phyloP scores from a whole-genome alignment of 2,888 invertebrate species.

The Amblyteles armatorius region DNA sequence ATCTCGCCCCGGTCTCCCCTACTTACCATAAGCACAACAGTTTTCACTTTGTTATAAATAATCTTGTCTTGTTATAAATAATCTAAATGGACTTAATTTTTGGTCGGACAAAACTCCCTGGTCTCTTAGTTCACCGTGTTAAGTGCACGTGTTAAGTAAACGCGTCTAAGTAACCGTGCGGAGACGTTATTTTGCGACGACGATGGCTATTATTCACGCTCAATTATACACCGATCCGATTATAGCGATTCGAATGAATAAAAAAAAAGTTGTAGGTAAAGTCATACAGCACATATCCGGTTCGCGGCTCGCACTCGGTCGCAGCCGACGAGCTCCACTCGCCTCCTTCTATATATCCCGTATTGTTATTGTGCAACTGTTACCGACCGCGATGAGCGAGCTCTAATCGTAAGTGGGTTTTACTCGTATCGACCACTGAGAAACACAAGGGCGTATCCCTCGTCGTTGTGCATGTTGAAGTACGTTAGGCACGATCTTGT shows the following conservation, averaged over 20 bases:
- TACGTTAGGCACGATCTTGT: not conserved
- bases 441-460: not conserved
- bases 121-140: not conserved
- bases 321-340: slow-evolving; percentile 4
- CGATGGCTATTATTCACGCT: slow-evolving; percentile 14
- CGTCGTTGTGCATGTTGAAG: not conserved
- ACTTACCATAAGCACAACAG: not conserved
- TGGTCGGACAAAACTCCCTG: not conserved
- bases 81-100: not conserved
- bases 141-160: not conserved
- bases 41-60: not conserved
- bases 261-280: not conserved
- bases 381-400: slow-evolving; percentile 27
- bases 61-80: not conserved
- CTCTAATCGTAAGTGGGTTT: slow-evolving; percentile 38
- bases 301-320: not conserved
- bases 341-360: slow-evolving; percentile 5
- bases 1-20: no score
- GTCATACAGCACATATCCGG: slow-evolving; percentile 29
- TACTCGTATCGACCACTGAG: not conserved
- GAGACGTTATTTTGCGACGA: not conserved
- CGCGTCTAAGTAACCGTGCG: not conserved
- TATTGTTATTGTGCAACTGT: slow-evolving; percentile 38
- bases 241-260: not conserved
- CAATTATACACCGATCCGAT: slow-evolving; percentile 33